Base-by-base conservation (phyloP, 2,888 invertebrate species). In the Drosophila fungiperda region DNA sequence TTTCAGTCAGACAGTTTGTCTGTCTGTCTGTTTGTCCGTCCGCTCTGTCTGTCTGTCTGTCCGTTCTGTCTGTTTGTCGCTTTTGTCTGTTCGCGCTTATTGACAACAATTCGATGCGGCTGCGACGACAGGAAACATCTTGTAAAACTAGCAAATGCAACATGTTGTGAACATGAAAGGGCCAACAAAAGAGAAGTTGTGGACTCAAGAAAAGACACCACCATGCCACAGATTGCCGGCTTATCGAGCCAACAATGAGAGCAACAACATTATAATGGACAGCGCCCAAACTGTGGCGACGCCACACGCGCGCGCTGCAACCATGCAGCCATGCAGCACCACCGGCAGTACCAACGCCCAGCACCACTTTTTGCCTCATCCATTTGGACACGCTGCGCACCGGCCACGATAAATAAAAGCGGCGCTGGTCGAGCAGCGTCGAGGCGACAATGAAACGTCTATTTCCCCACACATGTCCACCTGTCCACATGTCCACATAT, bases 91-190 rank as follows among this genome's bases (percentile, higher is more conserved):
- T 74, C 84, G 83, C 89, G 90, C 86, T 89, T 92, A 92, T 93
- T 92, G 92, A 89, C 91, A 90, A 92, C 91, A 92, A 92, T 92
- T 92, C 93, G 92, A 92, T 92, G 90, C 87, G 91, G 87, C 89
- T 91, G 91, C 92, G 92, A 82, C 89, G 93, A 93, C 93, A 92
- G 93, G 92, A 92, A 92, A 92, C 92, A 93, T 92, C 91, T 91
- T 93, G 92, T 92, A 92, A 91, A 92, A 93, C 93, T 85, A 90
- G 92, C 89, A 87, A 87, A 86, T 86, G 87, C 78, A 78, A 92
- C 92, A 92, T 89, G 90, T 90, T 91, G 91, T 89, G 90, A 90
- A 90, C 91, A 90, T 85, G 82, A 88, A 89, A 90, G 83, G 89
- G 85, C 80, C 80, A 72, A 49, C 53, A 54, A 53, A 61, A 36